These are phyloP conservation scores for Cardiocondyla obscurior DNA, from an alignment of 1,140 invertebrate genomes.

Conservation along the genomic window DNA sequence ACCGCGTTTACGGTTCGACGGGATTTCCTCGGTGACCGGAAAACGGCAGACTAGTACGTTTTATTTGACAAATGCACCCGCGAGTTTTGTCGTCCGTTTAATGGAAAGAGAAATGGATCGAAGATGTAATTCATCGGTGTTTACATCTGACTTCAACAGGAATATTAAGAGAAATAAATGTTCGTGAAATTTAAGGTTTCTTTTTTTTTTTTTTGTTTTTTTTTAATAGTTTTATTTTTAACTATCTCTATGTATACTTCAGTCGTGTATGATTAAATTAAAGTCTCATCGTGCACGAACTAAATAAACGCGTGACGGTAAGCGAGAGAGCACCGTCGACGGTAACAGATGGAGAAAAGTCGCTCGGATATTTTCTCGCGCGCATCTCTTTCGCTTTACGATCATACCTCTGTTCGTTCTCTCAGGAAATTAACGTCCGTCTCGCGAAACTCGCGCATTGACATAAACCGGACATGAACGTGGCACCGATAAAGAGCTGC, in stretches of 20 bases:
- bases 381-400: background rate
- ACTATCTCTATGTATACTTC: no score
- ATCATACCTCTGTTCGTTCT: background rate
- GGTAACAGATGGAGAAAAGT: background rate
- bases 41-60: no score
- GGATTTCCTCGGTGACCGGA: background rate
- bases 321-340: background rate
- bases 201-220: no score
- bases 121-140: background rate
- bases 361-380: background rate
- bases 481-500: background rate
- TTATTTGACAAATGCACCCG: background rate
- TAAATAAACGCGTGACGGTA: conserved; percentile 13
- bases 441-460: conserved; percentile 17
- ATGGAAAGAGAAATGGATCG: background rate
- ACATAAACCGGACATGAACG: background rate
- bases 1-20: background rate
- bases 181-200: background rate
- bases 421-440: conserved; percentile 40
- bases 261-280: background rate
- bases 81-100: background rate
- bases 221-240: no score
- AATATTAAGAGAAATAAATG: background rate
- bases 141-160: background rate
- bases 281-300: background rate